phyloP scores from a whole-genome alignment of 2,113 vertebrate genomes.

The Xyliphius kryptos region DNA sequence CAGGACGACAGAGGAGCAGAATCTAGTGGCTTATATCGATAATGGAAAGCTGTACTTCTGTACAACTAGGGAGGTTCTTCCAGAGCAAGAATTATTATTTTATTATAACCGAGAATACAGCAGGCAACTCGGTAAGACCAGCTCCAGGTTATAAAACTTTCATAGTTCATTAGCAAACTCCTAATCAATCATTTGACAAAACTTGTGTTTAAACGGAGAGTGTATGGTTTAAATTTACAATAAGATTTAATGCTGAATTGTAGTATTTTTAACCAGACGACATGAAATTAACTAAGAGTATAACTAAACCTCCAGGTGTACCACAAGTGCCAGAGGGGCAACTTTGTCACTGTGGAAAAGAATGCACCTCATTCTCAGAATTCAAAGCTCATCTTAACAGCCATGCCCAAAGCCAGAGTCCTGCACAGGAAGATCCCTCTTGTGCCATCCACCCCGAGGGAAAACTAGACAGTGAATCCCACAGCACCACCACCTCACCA shows the following conservation, averaged over 20 bases:
- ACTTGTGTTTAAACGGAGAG: too few species aligned
- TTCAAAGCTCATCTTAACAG: slow-evolving; percentile 87
- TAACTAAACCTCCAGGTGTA: slow-evolving; percentile 62
- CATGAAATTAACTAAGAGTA: too few species aligned
- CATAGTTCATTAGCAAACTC: too few species aligned
- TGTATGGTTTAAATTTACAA: too few species aligned
- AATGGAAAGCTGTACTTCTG: slow-evolving; percentile 96
- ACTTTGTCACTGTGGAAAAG: slow-evolving; percentile 92
- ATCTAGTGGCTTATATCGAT: slow-evolving; percentile 90
- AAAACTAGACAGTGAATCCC: slow-evolving; percentile 54
- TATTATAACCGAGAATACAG: slow-evolving; percentile 93
- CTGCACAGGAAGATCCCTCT: slow-evolving; percentile 56
- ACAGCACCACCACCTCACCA: slow-evolving; percentile 57
- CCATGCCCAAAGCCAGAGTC: slow-evolving; percentile 69
- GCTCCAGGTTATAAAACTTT: too few species aligned
- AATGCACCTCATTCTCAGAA: slow-evolving; percentile 80
- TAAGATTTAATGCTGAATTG: too few species aligned
- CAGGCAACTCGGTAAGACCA: slow-evolving; percentile 77
- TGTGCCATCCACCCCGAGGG: slow-evolving; percentile 50
- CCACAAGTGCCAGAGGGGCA: slow-evolving; percentile 82
- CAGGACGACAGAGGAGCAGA: slow-evolving; percentile 90
- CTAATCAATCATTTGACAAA: too few species aligned
- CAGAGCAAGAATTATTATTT: slow-evolving; percentile 86
- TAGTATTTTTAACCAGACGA: too few species aligned
- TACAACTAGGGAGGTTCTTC: slow-evolving; percentile 84